Conservation (phyloP, 2,888 invertebrate genomes). For the Prosapia bicincta region DNA sequence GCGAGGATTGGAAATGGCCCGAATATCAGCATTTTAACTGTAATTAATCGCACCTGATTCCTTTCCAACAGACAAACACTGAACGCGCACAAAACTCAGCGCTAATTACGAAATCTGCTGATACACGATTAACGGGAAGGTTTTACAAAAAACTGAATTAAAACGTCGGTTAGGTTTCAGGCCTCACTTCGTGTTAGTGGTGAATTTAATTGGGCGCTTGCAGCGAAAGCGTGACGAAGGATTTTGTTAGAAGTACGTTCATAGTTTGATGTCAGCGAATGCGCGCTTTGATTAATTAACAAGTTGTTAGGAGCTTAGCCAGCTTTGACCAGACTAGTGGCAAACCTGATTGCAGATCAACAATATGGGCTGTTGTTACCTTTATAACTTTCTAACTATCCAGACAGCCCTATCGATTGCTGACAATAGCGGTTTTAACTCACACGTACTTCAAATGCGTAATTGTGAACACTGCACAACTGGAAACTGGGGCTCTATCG, state of each 20-base stretch:
- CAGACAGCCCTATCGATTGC: neutral
- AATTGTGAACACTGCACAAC: too few relatives aligned
- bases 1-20: too few relatives aligned
- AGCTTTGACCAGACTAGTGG: neutral
- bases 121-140: neutral
- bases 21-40: neutral
- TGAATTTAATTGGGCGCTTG: neutral
- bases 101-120: neutral
- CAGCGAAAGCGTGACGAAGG: neutral
- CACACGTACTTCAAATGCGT: too few relatives aligned
- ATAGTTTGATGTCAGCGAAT: neutral
- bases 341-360: neutral
- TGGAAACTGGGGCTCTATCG: too few relatives aligned
- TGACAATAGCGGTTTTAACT: too few relatives aligned
- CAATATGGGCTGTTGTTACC: neutral
- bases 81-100: neutral
- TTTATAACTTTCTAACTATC: neutral
- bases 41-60: neutral
- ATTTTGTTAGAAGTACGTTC: neutral
- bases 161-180: neutral
- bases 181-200: neutral
- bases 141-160: neutral
- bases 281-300: neutral
- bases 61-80: neutral
- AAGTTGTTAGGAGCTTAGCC: neutral